Evolutionary conservation across 2,113 vertebrate genomes (phyloP).

Genomic region (Colinus virginianus): DNA sequence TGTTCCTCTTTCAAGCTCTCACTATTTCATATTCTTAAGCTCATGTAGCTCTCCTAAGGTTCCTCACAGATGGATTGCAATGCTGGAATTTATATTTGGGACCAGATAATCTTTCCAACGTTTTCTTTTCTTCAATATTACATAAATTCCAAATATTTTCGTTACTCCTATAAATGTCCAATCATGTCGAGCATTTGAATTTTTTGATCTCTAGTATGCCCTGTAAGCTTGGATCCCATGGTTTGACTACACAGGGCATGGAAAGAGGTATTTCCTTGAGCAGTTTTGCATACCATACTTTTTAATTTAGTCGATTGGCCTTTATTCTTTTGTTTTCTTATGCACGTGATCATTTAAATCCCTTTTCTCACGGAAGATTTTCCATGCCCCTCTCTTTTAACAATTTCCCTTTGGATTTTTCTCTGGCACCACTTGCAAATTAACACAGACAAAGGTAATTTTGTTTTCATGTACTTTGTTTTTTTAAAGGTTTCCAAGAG

Average conservation of each 20-base stretch:
- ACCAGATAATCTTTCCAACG: not conserved
- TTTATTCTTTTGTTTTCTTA: conserved; percentile 52
- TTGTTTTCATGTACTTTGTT: conserved; percentile 19
- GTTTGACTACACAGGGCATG: not conserved
- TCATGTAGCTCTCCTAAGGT: not conserved
- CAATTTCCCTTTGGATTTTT: conserved; percentile 34
- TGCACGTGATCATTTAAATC: conserved; percentile 22
- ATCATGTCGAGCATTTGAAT: not conserved
- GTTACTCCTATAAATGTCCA: not conserved
- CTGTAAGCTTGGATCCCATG: not conserved
- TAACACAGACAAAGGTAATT: not conserved
- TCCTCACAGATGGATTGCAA: not conserved
- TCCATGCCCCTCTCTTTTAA: not conserved
- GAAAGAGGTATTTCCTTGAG: not conserved
- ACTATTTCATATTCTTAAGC: not conserved
- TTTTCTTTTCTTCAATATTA: not conserved
- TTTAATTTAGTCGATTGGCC: conserved; percentile 45
- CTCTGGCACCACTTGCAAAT: not conserved
- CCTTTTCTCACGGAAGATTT: conserved; percentile 42
- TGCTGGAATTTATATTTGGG: not conserved
- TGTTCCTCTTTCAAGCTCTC: not conserved
- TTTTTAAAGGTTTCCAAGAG: conserved; percentile 7
- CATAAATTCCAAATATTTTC: not conserved
- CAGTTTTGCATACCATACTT: conserved; percentile 26
- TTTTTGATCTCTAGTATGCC: not conserved